A percentile compares a stretch with the other conserved stretches of the same genome.
phyloP scores from a whole-genome alignment of 2,113 vertebrate genomes.

The Chaenocephalus aceratus region DNA sequence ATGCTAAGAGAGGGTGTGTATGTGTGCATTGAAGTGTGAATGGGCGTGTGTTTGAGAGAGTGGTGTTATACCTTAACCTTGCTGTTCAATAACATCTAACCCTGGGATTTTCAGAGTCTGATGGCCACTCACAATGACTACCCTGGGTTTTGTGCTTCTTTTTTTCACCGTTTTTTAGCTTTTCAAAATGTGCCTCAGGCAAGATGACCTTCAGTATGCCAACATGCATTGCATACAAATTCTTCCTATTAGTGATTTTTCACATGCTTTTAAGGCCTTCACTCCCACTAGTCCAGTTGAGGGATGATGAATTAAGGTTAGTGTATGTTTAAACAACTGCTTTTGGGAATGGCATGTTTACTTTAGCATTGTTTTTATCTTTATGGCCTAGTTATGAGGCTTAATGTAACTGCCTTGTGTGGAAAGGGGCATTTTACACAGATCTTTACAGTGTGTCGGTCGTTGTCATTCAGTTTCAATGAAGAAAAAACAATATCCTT shows the following conservation, averaged over 20 bases:
- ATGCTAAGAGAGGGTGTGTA: background rate
- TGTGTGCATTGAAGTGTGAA: background rate
- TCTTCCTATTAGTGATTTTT: background rate
- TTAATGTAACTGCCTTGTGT: constrained; percentile 2
- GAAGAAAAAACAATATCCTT: background rate
- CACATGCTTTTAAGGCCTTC: background rate
- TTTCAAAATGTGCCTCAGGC: constrained; percentile 13
- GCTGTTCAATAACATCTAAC: constrained; percentile 27
- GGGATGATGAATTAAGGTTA: background rate
- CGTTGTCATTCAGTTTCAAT: constrained; percentile 24
- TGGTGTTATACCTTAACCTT: background rate
- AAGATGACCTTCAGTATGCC: constrained; percentile 1
- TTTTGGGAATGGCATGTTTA: constrained; percentile 37
- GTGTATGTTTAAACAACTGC: constrained; percentile 1
- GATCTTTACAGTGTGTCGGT: constrained; percentile 4
- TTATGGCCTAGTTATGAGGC: constrained; percentile 28
- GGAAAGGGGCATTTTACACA: background rate
- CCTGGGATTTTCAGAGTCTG: constrained; percentile 10
- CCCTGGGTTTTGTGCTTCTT: background rate
- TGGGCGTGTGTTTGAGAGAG: background rate
- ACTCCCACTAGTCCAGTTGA: background rate
- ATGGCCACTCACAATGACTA: background rate
- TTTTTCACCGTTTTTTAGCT: background rate
- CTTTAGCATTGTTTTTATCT: constrained; percentile 32
- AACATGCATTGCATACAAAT: background rate